Conservation (phyloP, 2,113 vertebrate genomes). For the Pangasianodon hypophthalmus region DNA sequence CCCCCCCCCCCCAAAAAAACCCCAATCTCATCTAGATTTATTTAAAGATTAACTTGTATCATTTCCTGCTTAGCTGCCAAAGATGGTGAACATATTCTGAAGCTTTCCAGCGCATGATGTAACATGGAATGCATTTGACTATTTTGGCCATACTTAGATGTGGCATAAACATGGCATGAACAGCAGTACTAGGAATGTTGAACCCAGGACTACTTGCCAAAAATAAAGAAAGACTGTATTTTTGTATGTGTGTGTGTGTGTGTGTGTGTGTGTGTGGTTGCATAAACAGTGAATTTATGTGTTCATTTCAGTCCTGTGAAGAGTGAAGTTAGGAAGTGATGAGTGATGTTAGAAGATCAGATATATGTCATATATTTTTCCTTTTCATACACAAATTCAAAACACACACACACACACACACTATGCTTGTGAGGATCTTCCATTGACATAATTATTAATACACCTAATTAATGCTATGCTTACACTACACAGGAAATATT, state of each 20-base stretch:
- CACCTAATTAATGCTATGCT: not conserved
- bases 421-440: not conserved
- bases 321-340: not conserved
- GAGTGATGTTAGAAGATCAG: not conserved
- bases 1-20: not conserved
- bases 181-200: not conserved
- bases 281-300: not conserved
- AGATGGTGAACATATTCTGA: slow-evolving; percentile 4
- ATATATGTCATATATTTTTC: not conserved
- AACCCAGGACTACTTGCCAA: not conserved
- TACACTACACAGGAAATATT: not conserved
- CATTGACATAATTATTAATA: not conserved
- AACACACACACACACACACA: too few relatives aligned
- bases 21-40: slow-evolving; percentile 44
- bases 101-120: slow-evolving; percentile 12
- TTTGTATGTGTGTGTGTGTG: not conserved
- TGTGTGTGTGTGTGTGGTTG: not conserved
- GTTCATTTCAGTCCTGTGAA: not conserved
- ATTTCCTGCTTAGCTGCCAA: slow-evolving; percentile 16
- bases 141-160: not conserved
- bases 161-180: not conserved
- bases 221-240: not conserved
- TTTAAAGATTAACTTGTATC: slow-evolving; percentile 38
- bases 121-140: not conserved
- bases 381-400: too few relatives aligned